These are phyloP conservation scores for Ceratoteleas bidentatus DNA, from an alignment of 1,140 invertebrate species.

Conservation along the genomic window DNA sequence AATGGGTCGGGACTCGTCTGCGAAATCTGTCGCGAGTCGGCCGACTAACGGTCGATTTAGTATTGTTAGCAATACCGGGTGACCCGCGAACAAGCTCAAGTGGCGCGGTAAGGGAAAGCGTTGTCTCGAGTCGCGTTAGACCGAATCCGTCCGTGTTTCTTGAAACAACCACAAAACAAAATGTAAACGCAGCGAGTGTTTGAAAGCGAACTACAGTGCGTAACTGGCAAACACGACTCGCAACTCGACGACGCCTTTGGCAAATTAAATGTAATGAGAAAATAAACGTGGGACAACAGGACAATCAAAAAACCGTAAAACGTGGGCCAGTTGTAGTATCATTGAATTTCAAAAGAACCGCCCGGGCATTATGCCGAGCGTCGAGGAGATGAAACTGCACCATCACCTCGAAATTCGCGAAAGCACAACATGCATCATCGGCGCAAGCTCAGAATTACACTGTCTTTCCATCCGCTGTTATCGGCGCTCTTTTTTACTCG, in stretches of 20 bases:
- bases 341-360: slow-evolving; percentile 69
- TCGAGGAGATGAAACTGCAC: slow-evolving; percentile 74
- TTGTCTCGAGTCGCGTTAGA: slow-evolving; percentile 7
- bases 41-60: slow-evolving; percentile 2
- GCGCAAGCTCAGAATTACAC: slow-evolving; percentile 79
- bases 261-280: slow-evolving; percentile 52
- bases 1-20: not conserved
- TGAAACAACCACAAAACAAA: slow-evolving; percentile 52
- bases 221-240: slow-evolving; percentile 70
- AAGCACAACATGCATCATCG: slow-evolving; percentile 82
- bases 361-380: slow-evolving; percentile 71
- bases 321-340: slow-evolving; percentile 67
- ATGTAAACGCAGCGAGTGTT: slow-evolving; percentile 69
- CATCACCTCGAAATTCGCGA: slow-evolving; percentile 79
- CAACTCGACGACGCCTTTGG: slow-evolving; percentile 68
- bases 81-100: slow-evolving; percentile 13
- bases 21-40: slow-evolving; percentile 1
- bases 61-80: slow-evolving; percentile 16
- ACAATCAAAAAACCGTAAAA: slow-evolving; percentile 61
- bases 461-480: slow-evolving; percentile 66
- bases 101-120: slow-evolving; percentile 25
- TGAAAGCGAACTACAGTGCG: slow-evolving; percentile 76
- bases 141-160: slow-evolving; percentile 25
- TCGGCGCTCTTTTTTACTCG: slow-evolving; percentile 50
- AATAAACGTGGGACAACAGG: slow-evolving; percentile 50